A percentile compares a stretch with the other conserved stretches of the same genome.
Evolutionary conservation across 2,113 vertebrate species (phyloP).

Genomic region (Lepus timidus): DNA sequence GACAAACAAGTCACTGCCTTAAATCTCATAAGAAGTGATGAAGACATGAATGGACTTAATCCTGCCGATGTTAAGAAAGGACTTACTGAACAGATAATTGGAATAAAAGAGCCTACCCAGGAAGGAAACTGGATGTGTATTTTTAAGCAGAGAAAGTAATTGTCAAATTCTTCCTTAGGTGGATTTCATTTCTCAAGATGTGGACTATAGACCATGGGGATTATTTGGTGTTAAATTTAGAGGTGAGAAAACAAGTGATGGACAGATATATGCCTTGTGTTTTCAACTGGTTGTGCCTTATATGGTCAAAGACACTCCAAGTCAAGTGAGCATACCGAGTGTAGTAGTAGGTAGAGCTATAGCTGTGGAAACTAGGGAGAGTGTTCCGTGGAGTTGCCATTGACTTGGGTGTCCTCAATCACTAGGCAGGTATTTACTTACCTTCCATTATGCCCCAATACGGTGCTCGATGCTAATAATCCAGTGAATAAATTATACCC

Average conservation of each 20-base stretch:
- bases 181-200: slow-evolving; percentile 9
- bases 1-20: background rate
- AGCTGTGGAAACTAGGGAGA: background rate
- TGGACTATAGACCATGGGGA: background rate
- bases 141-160: background rate
- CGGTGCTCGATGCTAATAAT: background rate
- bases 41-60: background rate
- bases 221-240: background rate
- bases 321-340: background rate
- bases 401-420: background rate
- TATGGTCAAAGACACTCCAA: background rate
- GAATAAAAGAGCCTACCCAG: background rate
- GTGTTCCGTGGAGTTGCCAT: background rate
- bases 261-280: background rate
- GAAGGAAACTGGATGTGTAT: background rate
- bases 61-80: background rate
- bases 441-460: background rate
- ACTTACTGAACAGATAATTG: slow-evolving; percentile 8
- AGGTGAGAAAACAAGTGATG: background rate
- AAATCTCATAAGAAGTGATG: slow-evolving; percentile 22
- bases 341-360: background rate
- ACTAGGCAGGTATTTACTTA: background rate
- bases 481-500: background rate
- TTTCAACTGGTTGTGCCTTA: background rate
- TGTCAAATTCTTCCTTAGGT: background rate